Conservation (phyloP, 2,888 invertebrate genomes). For the Lasioglossum leucozonium region DNA sequence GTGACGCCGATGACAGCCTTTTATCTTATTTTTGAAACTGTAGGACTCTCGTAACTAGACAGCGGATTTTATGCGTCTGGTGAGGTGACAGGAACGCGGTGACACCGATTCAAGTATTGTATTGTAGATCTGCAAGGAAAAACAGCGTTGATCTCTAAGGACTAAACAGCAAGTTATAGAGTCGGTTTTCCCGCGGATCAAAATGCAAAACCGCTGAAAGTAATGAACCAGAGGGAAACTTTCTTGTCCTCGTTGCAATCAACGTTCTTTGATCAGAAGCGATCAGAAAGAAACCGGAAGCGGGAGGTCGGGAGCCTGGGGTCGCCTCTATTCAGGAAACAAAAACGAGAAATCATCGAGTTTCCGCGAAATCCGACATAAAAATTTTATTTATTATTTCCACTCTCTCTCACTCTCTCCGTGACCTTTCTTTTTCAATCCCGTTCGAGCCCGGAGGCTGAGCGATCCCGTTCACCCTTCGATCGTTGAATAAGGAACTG, state of each 20-base stretch:
- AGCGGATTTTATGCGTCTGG: no score
- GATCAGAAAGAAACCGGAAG: neutral
- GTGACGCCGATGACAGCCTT: no score
- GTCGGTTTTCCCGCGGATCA: neutral
- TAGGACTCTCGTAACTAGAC: no score
- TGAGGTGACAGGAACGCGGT: no score
- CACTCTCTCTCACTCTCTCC: no score
- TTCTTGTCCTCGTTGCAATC: neutral
- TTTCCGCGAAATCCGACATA: neutral
- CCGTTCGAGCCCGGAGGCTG: neutral
- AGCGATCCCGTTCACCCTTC: neutral
- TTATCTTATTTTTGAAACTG: no score
- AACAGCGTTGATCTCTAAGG: neutral
- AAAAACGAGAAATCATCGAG: neutral
- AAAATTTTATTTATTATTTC: constrained; percentile 6
- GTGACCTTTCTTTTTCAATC: neutral
- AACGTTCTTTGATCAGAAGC: neutral
- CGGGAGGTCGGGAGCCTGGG: no score
- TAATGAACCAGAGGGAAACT: neutral
- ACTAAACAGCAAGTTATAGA: neutral
- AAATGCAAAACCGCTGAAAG: neutral
- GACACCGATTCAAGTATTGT: no score
- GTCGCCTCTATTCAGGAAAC: neutral
- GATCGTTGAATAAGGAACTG: constrained; percentile 11
- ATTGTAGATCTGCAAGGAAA: no score